Conservation (phyloP, 2,888 invertebrate genomes). For the Malthinus seriepunctatus region DNA sequence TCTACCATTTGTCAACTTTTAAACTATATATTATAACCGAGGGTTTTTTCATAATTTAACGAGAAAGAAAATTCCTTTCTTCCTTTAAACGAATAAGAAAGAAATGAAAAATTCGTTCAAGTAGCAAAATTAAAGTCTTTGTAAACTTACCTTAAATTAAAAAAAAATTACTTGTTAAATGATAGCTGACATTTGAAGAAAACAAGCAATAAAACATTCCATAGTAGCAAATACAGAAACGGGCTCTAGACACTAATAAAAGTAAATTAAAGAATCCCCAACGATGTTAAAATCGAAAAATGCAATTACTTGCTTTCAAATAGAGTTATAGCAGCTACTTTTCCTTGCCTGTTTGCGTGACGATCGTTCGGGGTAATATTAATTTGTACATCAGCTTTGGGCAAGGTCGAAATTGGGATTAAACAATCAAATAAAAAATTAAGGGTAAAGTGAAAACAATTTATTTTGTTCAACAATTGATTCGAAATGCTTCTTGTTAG, state of each 20-base stretch:
- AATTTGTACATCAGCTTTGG: conserved; percentile 25
- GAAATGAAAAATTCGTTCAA: too few species aligned
- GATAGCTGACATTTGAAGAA: conserved; percentile 23
- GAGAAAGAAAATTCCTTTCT: background rate
- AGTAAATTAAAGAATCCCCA: conserved; percentile 43
- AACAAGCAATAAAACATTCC: conserved; percentile 29
- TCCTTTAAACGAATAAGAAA: background rate
- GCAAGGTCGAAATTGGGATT: conserved; percentile 18
- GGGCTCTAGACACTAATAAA: conserved; percentile 43
- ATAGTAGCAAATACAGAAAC: conserved; percentile 36
- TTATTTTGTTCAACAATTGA: conserved; percentile 13
- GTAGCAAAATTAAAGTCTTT: too few species aligned
- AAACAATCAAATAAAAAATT: conserved; percentile 31
- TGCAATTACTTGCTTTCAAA: conserved; percentile 42
- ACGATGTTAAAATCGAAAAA: conserved; percentile 46
- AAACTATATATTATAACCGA: conserved; percentile 11
- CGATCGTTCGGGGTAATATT: conserved; percentile 38
- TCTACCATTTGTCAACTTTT: conserved; percentile 23
- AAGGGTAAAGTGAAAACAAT: conserved; percentile 25
- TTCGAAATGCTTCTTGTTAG: background rate
- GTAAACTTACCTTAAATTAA: conserved; percentile 19
- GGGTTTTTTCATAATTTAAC: background rate
- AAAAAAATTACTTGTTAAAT: conserved; percentile 24
- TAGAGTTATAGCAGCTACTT: conserved; percentile 39
- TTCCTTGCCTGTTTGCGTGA: conserved; percentile 48